phyloP scores from a whole-genome alignment of 2,113 vertebrate genomes.

The Nesogale talazaci region DNA sequence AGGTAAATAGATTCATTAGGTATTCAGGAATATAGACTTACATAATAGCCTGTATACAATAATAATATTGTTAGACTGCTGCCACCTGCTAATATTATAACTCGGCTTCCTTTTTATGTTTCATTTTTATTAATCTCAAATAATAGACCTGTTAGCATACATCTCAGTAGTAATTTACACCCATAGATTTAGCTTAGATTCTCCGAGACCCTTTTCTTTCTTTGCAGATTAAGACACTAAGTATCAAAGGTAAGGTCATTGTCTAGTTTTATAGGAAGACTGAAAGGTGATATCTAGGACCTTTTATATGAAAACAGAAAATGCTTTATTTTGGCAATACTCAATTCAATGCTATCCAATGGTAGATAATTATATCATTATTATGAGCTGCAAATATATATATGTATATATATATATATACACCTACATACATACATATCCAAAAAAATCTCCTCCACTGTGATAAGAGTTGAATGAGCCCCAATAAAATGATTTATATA shows the following conservation, averaged over 20 bases:
- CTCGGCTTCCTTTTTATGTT: not conserved
- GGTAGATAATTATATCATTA: too few relatives aligned
- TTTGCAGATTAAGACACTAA: not conserved
- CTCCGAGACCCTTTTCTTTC: not conserved
- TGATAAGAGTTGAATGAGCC: too few relatives aligned
- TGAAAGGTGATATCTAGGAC: too few relatives aligned
- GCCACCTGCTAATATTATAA: slow-evolving; percentile 7
- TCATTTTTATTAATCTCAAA: slow-evolving; percentile 33
- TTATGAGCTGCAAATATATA: too few relatives aligned
- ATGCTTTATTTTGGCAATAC: too few relatives aligned
- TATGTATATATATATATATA: too few relatives aligned
- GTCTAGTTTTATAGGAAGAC: not conserved
- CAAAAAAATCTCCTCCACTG: too few relatives aligned
- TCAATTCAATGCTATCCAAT: too few relatives aligned
- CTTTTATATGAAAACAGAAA: too few relatives aligned
- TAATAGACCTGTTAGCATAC: not conserved
- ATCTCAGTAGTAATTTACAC: not conserved
- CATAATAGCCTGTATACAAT: not conserved
- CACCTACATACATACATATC: too few relatives aligned
- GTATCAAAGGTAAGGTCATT: not conserved
- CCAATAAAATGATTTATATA: too few relatives aligned
- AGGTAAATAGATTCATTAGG: not conserved
- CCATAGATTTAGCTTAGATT: not conserved
- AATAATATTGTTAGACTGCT: slow-evolving; percentile 21
- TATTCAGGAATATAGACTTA: slow-evolving; percentile 8